Conservation (phyloP, 1,140 invertebrate genomes). For the Drosophila sulfurigaster region DNA sequence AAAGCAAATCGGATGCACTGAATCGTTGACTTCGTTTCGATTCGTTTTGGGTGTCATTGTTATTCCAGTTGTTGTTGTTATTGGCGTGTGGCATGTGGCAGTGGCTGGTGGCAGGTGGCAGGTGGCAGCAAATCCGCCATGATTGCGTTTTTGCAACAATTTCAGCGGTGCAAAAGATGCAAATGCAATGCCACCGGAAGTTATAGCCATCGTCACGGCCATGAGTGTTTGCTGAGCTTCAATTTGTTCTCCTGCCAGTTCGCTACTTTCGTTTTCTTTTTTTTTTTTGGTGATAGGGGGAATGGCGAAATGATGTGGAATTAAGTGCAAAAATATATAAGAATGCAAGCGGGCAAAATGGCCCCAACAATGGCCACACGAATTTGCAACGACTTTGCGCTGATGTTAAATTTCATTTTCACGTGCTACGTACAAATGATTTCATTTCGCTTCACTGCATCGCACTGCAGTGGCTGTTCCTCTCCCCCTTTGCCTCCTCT, state of each 20-base stretch:
- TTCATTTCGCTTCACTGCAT: slow-evolving; percentile 48
- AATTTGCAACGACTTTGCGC: slow-evolving; percentile 42
- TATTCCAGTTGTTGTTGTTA: not conserved
- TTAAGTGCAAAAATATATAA: slow-evolving; percentile 39
- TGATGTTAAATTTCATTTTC: slow-evolving; percentile 58
- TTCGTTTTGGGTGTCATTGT: not conserved
- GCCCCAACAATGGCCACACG: slow-evolving; percentile 51
- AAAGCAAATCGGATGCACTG: slow-evolving; percentile 16
- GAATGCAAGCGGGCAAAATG: slow-evolving; percentile 48
- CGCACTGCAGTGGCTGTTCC: slow-evolving; percentile 1
- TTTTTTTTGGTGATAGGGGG: not conserved
- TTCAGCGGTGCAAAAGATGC: slow-evolving; percentile 31
- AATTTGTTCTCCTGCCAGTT: not conserved
- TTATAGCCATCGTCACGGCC: slow-evolving; percentile 25
- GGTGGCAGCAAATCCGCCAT: slow-evolving; percentile 40
- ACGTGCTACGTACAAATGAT: slow-evolving; percentile 67
- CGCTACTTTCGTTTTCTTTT: not conserved
- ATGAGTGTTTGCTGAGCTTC: slow-evolving; percentile 10
- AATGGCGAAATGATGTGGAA: slow-evolving; percentile 44
- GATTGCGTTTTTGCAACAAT: slow-evolving; percentile 37
- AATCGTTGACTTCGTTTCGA: slow-evolving; percentile 14
- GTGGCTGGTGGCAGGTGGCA: too few relatives aligned
- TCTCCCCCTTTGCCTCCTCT: not conserved
- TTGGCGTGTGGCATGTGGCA: not conserved
- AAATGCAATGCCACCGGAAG: slow-evolving; percentile 38